Percentiles rank a stretch among this genome's conserved stretches.
Conservation (phyloP, 2,888 invertebrate species). For the Eurytoma adleriae region DNA sequence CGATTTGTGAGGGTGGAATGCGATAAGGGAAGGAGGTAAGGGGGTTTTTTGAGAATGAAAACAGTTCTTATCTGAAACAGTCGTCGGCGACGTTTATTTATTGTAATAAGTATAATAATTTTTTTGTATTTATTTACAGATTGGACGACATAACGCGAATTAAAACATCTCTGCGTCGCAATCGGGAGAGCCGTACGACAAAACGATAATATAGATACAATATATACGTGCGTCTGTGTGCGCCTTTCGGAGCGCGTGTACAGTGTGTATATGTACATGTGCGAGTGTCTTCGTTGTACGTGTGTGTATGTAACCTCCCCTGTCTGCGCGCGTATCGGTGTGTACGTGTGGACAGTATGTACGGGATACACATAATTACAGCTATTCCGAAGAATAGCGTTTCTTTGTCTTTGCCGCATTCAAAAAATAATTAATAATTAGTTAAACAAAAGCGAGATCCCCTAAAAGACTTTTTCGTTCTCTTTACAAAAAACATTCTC, state of each 20-base stretch:
- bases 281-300: not conserved
- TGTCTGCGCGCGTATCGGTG: not conserved
- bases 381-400: constrained; percentile 48
- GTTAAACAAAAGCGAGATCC: constrained; percentile 42
- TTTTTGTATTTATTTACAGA: constrained; percentile 70
- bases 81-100: constrained; percentile 65
- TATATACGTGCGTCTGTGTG: not conserved
- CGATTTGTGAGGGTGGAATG: too few relatives aligned
- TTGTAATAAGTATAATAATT: constrained; percentile 68
- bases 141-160: constrained; percentile 70
- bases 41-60: not conserved
- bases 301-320: not conserved
- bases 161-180: constrained; percentile 57
- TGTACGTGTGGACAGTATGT: not conserved
- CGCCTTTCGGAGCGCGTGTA: not conserved
- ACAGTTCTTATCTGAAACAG: constrained; percentile 63
- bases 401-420: not conserved
- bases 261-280: not conserved
- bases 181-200: constrained; percentile 54
- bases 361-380: constrained; percentile 35
- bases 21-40: not conserved
- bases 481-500: constrained; percentile 21
- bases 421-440: not conserved
- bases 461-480: constrained; percentile 28
- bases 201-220: constrained; percentile 48